A percentile compares a stretch with the other conserved stretches of the same genome.
Conservation (phyloP, 2,113 vertebrate genomes). For the Cinclus mexicanus region DNA sequence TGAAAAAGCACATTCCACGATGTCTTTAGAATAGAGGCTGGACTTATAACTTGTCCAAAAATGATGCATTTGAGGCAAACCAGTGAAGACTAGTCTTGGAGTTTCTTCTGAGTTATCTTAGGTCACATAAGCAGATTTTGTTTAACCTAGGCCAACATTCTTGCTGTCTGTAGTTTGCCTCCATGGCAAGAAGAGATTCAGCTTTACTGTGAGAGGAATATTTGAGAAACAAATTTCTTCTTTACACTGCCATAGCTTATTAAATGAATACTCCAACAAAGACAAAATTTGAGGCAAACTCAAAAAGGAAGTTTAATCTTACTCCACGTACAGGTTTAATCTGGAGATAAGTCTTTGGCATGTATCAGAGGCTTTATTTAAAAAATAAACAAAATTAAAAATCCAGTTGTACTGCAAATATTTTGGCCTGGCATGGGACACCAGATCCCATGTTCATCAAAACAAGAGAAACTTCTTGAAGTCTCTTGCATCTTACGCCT, state of each 20-base stretch:
- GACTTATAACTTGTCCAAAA: neutral
- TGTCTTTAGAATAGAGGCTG: neutral
- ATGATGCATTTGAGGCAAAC: neutral
- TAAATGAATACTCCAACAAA: neutral
- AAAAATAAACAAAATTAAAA: neutral
- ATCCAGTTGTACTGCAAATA: neutral
- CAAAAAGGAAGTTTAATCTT: neutral
- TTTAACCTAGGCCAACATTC: neutral
- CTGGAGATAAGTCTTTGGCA: neutral
- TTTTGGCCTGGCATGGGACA: neutral
- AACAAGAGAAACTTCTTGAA: neutral
- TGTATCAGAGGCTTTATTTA: accelerated
- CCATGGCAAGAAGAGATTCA: neutral
- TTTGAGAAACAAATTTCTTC: neutral
- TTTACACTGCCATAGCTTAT: neutral
- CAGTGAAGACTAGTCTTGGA: neutral
- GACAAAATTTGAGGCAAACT: neutral
- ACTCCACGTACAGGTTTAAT: neutral
- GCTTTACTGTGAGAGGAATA: neutral
- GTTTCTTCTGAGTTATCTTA: neutral
- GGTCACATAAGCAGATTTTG: neutral
- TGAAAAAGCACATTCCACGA: neutral
- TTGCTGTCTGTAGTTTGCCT: neutral
- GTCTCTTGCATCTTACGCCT: neutral
- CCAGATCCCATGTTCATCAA: neutral